Base-by-base conservation (phyloP, 2,888 invertebrate species). In the Drosophila parthenogenetica region DNA sequence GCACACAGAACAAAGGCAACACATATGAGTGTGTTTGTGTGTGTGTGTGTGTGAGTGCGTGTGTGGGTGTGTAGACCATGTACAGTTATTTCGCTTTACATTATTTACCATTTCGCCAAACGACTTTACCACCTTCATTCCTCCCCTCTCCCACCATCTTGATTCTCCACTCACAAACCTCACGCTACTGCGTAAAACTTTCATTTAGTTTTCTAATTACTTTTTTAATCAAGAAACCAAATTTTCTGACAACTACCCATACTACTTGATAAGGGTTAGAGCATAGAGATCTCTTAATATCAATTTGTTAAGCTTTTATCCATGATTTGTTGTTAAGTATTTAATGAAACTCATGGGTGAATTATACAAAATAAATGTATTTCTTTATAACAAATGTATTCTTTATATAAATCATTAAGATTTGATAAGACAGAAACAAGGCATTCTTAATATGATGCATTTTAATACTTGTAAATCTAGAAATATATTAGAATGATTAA, bases 191-290 rank as follows among this genome's bases (percentile, higher is more conserved):
- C 87, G 78, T 79, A 86, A 85, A 85, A 89, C 89, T 89, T 85
- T 89, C 89, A 89, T 86, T 85, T 85, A 85, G 85, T 89, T 85
- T 85, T 85, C 90, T 89, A 85, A 85, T 85, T 85, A 85, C 84
- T 88, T 89, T 85, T 85, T 89, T 85, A 89, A 85, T 85, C 85
- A 85, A 85, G 82, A 65, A 86, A 84, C 85, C 89, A 85, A 89
- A 83, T 87, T 84, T 83, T 79, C 83, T 86, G 76, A 22, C 59
- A 53, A 13, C 5, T 37, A n/a, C 37, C 46, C 55, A 35, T 35
- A 11, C 35, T 5, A 13, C 13, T 22, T 22, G 7, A 43, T n/a
- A 50, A 5, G 8, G 16, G 16, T 37, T 35, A 25, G 35, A n/a
- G 11, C 16, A 55, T 46, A 16, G 2, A 29, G 46, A 55, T 62